phyloP scores from a whole-genome alignment of 2,888 invertebrate species.

The Heliconius sara region DNA sequence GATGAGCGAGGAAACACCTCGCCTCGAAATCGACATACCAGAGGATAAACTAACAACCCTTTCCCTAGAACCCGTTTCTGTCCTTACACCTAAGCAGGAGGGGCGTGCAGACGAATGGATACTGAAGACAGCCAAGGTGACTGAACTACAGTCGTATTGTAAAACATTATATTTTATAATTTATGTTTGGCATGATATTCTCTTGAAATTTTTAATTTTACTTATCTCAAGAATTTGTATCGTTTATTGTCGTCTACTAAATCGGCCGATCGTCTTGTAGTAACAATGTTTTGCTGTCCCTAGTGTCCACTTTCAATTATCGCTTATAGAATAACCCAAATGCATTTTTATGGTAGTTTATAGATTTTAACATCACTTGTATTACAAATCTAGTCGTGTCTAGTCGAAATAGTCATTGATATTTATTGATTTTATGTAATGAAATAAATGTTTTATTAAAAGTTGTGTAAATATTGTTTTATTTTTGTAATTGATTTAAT shows the following conservation, averaged over 20 bases:
- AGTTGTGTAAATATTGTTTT: slow-evolving; percentile 69
- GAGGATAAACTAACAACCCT: slow-evolving; percentile 82
- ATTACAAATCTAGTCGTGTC: slow-evolving; percentile 74
- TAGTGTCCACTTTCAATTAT: slow-evolving; percentile 46
- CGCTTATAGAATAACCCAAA: slow-evolving; percentile 47
- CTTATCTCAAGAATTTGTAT: slow-evolving; percentile 74
- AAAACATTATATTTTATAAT: slow-evolving; percentile 78
- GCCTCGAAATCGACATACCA: slow-evolving; percentile 60
- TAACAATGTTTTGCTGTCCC: slow-evolving; percentile 65
- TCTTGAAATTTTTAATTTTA: slow-evolving; percentile 79
- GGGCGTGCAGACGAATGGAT: slow-evolving; percentile 60
- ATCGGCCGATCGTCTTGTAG: slow-evolving; percentile 80
- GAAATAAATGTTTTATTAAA: slow-evolving; percentile 66
- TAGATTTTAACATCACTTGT: slow-evolving; percentile 60
- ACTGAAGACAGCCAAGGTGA: slow-evolving; percentile 79
- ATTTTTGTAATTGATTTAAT: slow-evolving; percentile 60
- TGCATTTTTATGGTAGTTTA: slow-evolving; percentile 58
- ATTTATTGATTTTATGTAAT: slow-evolving; percentile 62
- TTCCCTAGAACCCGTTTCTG: slow-evolving; percentile 74
- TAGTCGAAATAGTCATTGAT: slow-evolving; percentile 62
- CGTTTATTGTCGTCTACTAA: slow-evolving; percentile 70
- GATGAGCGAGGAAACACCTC: slow-evolving; percentile 55
- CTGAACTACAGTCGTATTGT: slow-evolving; percentile 81
- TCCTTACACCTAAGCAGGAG: slow-evolving; percentile 76
- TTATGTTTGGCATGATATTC: slow-evolving; percentile 83